Evolutionary conservation across 2,888 invertebrate genomes (phyloP), one percentile per base, ranked within the genome.

Genomic region (Corythucha ciliata): DNA sequence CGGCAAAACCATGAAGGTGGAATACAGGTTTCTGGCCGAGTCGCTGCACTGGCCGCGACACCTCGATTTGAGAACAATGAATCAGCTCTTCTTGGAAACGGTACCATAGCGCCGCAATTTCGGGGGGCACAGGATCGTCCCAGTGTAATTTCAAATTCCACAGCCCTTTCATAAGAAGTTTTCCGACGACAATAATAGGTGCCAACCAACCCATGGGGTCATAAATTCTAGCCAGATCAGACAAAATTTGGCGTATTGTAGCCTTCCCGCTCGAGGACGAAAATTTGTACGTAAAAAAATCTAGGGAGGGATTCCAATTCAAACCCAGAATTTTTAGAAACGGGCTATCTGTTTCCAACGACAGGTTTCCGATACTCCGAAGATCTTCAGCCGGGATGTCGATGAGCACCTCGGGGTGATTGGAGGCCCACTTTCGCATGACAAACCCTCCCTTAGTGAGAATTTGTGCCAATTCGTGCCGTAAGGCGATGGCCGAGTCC

Each of bases 1-100:
- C 57, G 18, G 32, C 48, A 27, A 57, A 57, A 7, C 52, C 56
- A 26, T 49, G 54, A 0, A 57, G 27, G 41, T 39, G 29, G 2
- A 40, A 3, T 5, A 10, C 18, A n/a, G 18, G 10, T 10, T 14
- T 21, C 1, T 20, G 20, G 5, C 21, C 21, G 4, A 48, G 5
- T n/a, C n/a, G n/a, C 18, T 16, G 18, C 25, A 49, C 2, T 2
- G 25, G 33, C 4, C 49, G 20, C 6, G 32, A 26, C 16, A 49
- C 3, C 3, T 36, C 2, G 3, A 49, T 33, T 2, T 6, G 12
- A 3, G 36, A n/a, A 14, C 40, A 22, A n/a, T n/a, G n/a, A n/a
- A n/a, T n/a, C n/a, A n/a, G n/a, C n/a, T n/a, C n/a, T n/a, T n/a
- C n/a, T n/a, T n/a, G n/a, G n/a, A n/a, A n/a, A n/a, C n/a, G n/a